Evolutionary conservation across 2,888 invertebrate species (phyloP).

Genomic region (Allophyes oxyacanthae): DNA sequence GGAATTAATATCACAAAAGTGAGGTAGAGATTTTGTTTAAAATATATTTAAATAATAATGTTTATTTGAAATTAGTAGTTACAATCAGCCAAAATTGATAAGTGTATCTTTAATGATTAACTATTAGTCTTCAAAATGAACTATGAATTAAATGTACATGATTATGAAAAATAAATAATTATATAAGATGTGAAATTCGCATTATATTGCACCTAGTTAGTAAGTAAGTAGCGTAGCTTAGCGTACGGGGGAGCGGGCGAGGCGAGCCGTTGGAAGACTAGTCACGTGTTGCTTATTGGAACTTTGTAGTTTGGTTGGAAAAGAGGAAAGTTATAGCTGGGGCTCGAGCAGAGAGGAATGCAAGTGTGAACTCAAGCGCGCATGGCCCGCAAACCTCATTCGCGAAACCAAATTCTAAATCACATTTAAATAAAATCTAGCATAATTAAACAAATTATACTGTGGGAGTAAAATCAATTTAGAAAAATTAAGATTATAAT

Average conservation of each 20-base stretch:
- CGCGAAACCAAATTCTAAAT: constrained; percentile 88
- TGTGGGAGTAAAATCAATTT: constrained; percentile 72
- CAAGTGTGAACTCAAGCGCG: constrained; percentile 29
- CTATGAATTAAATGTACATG: constrained; percentile 69
- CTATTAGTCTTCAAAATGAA: constrained; percentile 63
- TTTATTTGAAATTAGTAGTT: constrained; percentile 57
- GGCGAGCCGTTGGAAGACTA: constrained; percentile 33
- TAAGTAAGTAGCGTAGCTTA: constrained; percentile 81
- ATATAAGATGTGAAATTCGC: constrained; percentile 74
- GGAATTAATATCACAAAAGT: constrained; percentile 16
- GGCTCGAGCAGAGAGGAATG: constrained; percentile 8
- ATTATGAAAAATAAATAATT: constrained; percentile 64
- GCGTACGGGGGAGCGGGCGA: constrained; percentile 70
- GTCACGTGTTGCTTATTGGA: background rate
- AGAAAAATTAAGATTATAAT: constrained; percentile 70
- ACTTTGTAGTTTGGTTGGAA: constrained; percentile 8
- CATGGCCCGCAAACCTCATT: constrained; percentile 69
- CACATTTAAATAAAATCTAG: constrained; percentile 80
- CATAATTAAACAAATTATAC: constrained; percentile 73
- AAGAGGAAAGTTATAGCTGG: constrained; percentile 11
- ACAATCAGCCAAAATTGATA: constrained; percentile 61
- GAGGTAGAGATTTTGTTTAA: constrained; percentile 26
- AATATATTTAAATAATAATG: constrained; percentile 27
- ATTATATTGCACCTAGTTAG: constrained; percentile 85
- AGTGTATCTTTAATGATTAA: constrained; percentile 54